Conservation (phyloP, 2,888 invertebrate genomes). For the Cheilosia pagana region DNA sequence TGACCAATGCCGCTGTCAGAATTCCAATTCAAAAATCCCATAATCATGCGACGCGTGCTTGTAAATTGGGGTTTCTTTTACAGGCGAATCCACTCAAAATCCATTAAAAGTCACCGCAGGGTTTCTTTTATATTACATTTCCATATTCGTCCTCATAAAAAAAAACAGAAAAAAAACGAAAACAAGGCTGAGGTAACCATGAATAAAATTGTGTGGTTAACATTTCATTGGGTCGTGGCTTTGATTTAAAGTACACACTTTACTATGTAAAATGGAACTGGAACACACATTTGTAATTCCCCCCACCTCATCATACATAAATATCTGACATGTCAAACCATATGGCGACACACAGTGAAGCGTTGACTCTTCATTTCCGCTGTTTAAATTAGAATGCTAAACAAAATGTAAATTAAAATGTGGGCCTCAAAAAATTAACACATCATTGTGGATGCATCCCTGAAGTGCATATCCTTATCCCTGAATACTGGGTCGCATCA, state of each 20-base stretch:
- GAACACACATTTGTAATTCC: not conserved
- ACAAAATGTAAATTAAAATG: conserved; percentile 39
- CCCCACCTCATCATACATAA: not conserved
- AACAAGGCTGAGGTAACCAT: conserved; percentile 17
- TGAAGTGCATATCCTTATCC: conserved; percentile 6
- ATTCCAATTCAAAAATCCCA: conserved; percentile 12
- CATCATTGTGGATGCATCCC: conserved; percentile 43
- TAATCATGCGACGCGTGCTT: conserved; percentile 24
- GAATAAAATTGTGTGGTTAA: conserved; percentile 45
- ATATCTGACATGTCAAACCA: not conserved
- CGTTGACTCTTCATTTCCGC: conserved; percentile 17
- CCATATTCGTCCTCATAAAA: conserved; percentile 18
- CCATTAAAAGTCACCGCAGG: conserved; percentile 63
- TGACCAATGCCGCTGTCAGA: conserved; percentile 6
- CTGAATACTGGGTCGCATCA: not conserved
- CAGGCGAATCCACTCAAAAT: conserved; percentile 43
- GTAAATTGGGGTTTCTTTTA: conserved; percentile 35
- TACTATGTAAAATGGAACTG: not conserved
- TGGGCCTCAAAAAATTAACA: conserved; percentile 45
- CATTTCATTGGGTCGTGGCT: conserved; percentile 37
- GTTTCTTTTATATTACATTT: conserved; percentile 15
- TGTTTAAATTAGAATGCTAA: conserved; percentile 35
- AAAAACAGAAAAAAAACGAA: not conserved
- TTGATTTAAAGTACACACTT: conserved; percentile 38
- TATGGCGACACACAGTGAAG: conserved; percentile 16